Percentiles rank a stretch among this genome's conserved stretches.
Conservation (phyloP, 2,888 invertebrate genomes). For the Drymonia ruficornis region DNA sequence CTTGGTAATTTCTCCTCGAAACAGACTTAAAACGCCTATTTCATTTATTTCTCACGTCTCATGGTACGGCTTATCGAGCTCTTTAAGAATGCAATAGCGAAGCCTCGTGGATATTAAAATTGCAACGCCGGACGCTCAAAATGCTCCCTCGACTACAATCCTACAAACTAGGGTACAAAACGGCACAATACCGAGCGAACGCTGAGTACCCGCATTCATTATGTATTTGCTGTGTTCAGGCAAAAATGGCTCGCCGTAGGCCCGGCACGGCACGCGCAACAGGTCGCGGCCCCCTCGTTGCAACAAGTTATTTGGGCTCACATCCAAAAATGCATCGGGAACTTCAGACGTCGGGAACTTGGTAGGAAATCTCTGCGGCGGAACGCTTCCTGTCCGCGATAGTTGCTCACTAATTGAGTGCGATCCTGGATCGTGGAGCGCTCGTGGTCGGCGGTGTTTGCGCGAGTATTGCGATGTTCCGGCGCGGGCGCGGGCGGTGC, state of each 20-base stretch:
- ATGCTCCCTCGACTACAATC: conserved; percentile 55
- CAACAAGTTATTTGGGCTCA: conserved; percentile 83
- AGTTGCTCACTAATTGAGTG: conserved; percentile 38
- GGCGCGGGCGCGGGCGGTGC: conserved; percentile 34
- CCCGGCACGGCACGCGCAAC: conserved; percentile 69
- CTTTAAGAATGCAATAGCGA: conserved; percentile 42
- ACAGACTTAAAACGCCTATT: neutral
- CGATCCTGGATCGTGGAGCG: conserved; percentile 21
- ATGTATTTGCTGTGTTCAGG: conserved; percentile 75
- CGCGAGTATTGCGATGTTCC: conserved; percentile 36
- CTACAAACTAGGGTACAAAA: conserved; percentile 55
- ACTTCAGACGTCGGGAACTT: conserved; percentile 67
- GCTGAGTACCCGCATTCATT: conserved; percentile 75
- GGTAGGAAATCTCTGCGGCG: conserved; percentile 47
- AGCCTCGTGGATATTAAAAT: conserved; percentile 53
- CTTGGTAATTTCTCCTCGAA: too few species aligned
- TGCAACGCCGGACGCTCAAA: conserved; percentile 47
- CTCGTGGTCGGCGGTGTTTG: conserved; percentile 34
- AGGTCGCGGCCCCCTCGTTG: conserved; percentile 70
- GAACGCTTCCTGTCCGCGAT: conserved; percentile 52
- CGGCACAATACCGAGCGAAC: conserved; percentile 66
- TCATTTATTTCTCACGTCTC: neutral
- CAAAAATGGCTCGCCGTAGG: conserved; percentile 72
- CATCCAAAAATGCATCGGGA: conserved; percentile 83
- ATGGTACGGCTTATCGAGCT: conserved; percentile 24